Evolutionary conservation across 2,113 vertebrate genomes (phyloP), one percentile per base, ranked within the genome.

Genomic region (Oenanthe oenanthe): DNA sequence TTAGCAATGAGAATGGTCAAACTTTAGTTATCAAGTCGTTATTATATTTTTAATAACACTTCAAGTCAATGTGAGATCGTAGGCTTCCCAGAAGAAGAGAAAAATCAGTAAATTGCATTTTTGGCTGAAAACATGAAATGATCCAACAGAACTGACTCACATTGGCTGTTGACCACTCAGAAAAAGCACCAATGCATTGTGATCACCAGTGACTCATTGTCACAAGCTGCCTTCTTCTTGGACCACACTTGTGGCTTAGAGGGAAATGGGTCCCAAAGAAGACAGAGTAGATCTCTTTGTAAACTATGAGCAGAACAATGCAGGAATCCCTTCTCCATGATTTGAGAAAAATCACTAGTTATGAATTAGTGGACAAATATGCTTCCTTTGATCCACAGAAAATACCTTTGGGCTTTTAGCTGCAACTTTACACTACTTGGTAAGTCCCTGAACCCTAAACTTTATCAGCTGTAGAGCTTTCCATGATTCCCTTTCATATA

Each of bases 181-280:
- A 45, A 91, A 65, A 22, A 53, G 4, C 38, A 47, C 4, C 51
- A 29, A 11, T 11, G 24, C 4, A 11, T 1, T 29, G 38, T 24
- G 67, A 21, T 38, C 53, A 17, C n/a, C 34, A n/a, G 12, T 0
- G 3, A 24, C 54, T 63, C 4, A 0, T 9, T 38, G 6, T 9
- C 71, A 56, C 13, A 42, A 19, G 34, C 14, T 29, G 18, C 19
- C 17, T 50, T 67, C 51, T 29, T 5, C 2, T 2, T 20, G 16
- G 16, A 22, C 56, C 34, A 13, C 0, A 2, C 8, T 57, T 2
- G 1, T 8, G 14, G 10, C 13, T 92, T 51, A 72, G 54, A 21
- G 10, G 7, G 2, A 68, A 13, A 5, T 42, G 19, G 17, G 3
- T 60, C 13, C 8, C 31, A 38, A 60, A 73, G 29, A 19, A 61